These are phyloP conservation scores for Poecilia picta DNA, from an alignment of 2,797 vertebrate genomes.

Conservation along the genomic window DNA sequence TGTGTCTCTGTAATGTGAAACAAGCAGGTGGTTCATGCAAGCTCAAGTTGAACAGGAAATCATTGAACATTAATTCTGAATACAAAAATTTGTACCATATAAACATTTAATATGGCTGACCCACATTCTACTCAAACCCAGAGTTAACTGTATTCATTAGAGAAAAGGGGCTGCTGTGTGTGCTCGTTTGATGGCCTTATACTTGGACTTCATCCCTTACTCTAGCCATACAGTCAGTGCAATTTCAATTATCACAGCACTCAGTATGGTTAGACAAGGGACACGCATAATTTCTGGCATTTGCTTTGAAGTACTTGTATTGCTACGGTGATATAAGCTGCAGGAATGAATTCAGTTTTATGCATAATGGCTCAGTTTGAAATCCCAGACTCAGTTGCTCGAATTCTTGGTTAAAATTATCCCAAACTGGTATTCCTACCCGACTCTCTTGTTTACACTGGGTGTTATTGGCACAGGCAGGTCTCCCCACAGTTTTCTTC, in stretches of 20 bases:
- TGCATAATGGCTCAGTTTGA: conserved; percentile 2
- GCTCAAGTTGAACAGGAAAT: conserved; percentile 21
- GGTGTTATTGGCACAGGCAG: conserved; percentile 75
- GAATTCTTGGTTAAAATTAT: conserved; percentile 19
- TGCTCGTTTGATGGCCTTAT: conserved; percentile 41
- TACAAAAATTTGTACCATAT: conserved; percentile 62
- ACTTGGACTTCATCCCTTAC: conserved; percentile 17
- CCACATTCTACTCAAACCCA: conserved; percentile 59
- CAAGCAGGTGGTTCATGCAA: conserved; percentile 18
- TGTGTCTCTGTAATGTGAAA: conserved; percentile 2
- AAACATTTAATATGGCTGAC: conserved; percentile 74
- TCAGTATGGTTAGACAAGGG: conserved; percentile 24
- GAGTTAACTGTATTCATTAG: conserved; percentile 63
- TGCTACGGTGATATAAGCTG: conserved; percentile 18
- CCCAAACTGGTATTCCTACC: conserved; percentile 4
- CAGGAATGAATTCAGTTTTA: not conserved
- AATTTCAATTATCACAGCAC: conserved; percentile 36
- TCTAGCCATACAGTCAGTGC: conserved; percentile 3
- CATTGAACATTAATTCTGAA: conserved; percentile 62
- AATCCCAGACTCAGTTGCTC: conserved; percentile 1
- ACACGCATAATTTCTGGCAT: conserved; percentile 44
- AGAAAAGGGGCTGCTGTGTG: conserved; percentile 29
- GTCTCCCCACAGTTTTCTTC: conserved; percentile 64
- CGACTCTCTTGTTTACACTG: conserved; percentile 69
- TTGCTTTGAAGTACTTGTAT: conserved; percentile 33